Base-by-base conservation (phyloP, 2,113 vertebrate species). In the Pterocles gutturalis region DNA sequence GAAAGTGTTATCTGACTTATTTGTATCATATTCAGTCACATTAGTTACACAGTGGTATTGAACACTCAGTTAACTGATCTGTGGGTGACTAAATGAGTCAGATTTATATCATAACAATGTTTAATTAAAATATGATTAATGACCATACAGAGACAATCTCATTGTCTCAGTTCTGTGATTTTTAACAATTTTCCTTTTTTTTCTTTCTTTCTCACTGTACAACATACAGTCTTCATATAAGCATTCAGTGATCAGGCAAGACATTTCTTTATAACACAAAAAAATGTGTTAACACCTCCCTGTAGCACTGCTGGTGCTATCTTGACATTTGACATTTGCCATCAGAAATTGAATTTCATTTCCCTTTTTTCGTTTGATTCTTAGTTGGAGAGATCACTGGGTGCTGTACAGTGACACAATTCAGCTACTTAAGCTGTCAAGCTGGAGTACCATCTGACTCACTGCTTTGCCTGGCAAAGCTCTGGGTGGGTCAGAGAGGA, bases 91-190 rank as follows among this genome's bases (percentile, higher is more conserved):
- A 83, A 93, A 83, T 91, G 45, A 92, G 58, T 72, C 58, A 87
- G 31, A 83, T 96, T 95, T 90, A n/a, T 92, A 87, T 81, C 78
- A 65, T 36, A 82, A 34, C 46, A 88, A 33, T 19, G 5, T 81
- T 95, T 96, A 83, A 92, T 97, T 91, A 91, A 95, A 95, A 86
- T 67, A 88, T 62, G 34, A 87, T 83, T 91, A 87, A 91, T 89
- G 41, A 33, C 18, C 8, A 90, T 71, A 81, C 28, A 60, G 18
- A 79, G 5, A 13, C 7, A 77, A 9, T 65, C 43, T 83, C 9
- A 46, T 61, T 25, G 9, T 54, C 48, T 17, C 5, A 48, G 24
- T 46, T 51, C 64, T 34, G 17, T 88, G 45, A 65, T 96, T 91
- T 90, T 54, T 73, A 80, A 45, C 4, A 58, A 29, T 26, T 73